These are phyloP conservation scores for Steatocranus sp. DNA, from an alignment of 2,797 vertebrate species.

Conservation along the genomic window DNA sequence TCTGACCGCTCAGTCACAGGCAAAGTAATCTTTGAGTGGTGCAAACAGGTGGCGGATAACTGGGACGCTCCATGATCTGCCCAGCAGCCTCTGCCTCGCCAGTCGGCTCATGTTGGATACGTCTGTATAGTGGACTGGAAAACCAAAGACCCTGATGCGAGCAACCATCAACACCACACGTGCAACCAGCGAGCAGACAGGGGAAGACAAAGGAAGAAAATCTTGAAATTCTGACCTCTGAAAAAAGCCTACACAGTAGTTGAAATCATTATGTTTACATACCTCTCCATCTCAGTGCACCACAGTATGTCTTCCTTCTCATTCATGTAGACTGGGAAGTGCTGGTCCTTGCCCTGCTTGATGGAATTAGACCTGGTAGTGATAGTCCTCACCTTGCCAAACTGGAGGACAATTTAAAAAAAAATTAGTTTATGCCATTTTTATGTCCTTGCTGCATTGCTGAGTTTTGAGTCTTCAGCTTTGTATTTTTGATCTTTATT, in stretches of 20 bases:
- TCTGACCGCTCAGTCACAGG: conserved; percentile 78
- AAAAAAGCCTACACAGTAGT: background rate
- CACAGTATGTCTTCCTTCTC: conserved; percentile 98
- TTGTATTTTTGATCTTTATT: background rate
- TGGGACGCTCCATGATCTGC: conserved; percentile 96
- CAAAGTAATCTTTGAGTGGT: conserved; percentile 98
- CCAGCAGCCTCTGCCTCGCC: conserved; percentile 95
- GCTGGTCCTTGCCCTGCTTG: conserved; percentile 99
- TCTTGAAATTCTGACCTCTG: background rate
- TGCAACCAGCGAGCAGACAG: background rate
- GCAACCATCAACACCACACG: background rate
- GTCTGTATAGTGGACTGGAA: conserved; percentile 97
- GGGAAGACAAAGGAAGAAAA: background rate
- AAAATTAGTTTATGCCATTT: background rate
- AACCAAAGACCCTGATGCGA: conserved; percentile 87
- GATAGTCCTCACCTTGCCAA: conserved; percentile 97
- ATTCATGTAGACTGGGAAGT: conserved; percentile 98
- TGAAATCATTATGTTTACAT: background rate
- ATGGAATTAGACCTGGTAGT: conserved; percentile 98
- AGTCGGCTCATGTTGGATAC: conserved; percentile 99
- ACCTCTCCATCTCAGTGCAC: conserved; percentile 99
- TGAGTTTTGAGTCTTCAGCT: background rate
- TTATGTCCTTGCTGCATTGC: background rate
- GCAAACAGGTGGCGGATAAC: conserved; percentile 98
- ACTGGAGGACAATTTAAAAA: conserved; percentile 69